A percentile compares a stretch with the other conserved stretches of the same genome.
Conservation (phyloP, 2,888 invertebrate genomes). For the Apotomis turbidana region DNA sequence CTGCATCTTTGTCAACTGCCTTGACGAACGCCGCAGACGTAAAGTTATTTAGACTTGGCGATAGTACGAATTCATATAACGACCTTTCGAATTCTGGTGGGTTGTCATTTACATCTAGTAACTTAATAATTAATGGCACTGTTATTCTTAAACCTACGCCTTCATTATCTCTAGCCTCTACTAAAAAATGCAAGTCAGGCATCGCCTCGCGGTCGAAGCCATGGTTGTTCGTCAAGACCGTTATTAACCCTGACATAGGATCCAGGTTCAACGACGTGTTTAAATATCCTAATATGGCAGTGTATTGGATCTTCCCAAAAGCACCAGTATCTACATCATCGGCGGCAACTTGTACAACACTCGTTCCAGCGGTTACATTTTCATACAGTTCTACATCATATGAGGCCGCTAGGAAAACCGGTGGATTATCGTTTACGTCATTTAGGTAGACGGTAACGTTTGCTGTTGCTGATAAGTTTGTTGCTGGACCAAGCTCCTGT, state of each 20-base stretch:
- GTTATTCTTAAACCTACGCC: constrained; percentile 90
- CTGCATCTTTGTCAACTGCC: constrained; percentile 93
- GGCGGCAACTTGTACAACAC: constrained; percentile 90
- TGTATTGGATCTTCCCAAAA: constrained; percentile 91
- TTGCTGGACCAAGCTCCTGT: constrained; percentile 90
- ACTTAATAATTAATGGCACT: constrained; percentile 88
- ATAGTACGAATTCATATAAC: constrained; percentile 91
- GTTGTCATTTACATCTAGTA: constrained; percentile 94
- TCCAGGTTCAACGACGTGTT: constrained; percentile 92
- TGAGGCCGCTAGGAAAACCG: constrained; percentile 88
- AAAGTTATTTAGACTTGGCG: constrained; percentile 88
- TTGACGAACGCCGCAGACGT: constrained; percentile 91
- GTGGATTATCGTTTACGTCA: constrained; percentile 95
- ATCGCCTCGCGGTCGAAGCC: constrained; percentile 93
- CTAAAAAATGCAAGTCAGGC: constrained; percentile 89
- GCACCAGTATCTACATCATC: constrained; percentile 91
- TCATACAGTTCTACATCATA: constrained; percentile 92
- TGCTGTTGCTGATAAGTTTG: constrained; percentile 88
- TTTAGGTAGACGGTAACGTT: constrained; percentile 91
- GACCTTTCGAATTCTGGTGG: constrained; percentile 91
- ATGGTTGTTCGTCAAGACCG: constrained; percentile 89
- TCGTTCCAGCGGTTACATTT: constrained; percentile 89
- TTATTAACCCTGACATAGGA: constrained; percentile 90
- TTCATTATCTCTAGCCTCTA: constrained; percentile 95
- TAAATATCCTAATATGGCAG: constrained; percentile 89